A percentile compares a stretch with the other conserved stretches of the same genome.
Conservation (phyloP, 92 coral and sea anemone species). For the Epizoanthus illoricatus region DNA sequence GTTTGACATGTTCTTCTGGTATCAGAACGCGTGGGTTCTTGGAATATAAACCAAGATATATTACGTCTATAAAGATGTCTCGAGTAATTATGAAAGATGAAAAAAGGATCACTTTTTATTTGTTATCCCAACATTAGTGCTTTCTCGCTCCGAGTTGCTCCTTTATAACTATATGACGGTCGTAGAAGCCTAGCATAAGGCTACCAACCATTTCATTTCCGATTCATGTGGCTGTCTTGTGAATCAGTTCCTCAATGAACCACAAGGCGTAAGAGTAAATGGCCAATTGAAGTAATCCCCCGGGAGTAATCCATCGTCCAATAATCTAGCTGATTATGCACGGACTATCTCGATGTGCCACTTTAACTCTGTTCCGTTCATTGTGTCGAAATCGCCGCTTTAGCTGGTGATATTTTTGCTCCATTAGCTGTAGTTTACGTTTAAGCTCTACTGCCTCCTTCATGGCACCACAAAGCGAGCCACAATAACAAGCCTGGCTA, state of each 20-base stretch:
- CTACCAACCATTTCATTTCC: constrained; percentile 4
- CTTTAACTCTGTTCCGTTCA: constrained; percentile 74
- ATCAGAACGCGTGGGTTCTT: not conserved
- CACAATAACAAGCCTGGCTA: constrained; percentile 83
- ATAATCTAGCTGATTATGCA: constrained; percentile 68
- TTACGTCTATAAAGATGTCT: not conserved
- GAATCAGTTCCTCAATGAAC: not conserved
- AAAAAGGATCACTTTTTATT: not conserved
- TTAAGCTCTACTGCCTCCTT: constrained; percentile 89
- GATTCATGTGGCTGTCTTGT: constrained; percentile 1
- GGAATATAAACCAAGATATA: no score
- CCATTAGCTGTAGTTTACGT: constrained; percentile 83
- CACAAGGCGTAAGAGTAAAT: not conserved
- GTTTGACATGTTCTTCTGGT: not conserved
- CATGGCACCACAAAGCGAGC: constrained; percentile 96
- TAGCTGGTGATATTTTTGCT: constrained; percentile 75
- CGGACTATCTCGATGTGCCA: constrained; percentile 88
- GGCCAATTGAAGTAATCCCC: no score
- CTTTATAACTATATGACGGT: no score
- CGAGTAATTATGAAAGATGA: not conserved
- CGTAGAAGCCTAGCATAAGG: no score
- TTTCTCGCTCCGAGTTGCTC: no score
- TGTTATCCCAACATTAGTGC: not conserved
- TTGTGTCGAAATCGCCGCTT: constrained; percentile 67
- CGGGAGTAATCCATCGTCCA: not conserved